These are phyloP conservation scores for Dryobota labecula DNA, from an alignment of 2,888 invertebrate genomes.

Conservation along the genomic window DNA sequence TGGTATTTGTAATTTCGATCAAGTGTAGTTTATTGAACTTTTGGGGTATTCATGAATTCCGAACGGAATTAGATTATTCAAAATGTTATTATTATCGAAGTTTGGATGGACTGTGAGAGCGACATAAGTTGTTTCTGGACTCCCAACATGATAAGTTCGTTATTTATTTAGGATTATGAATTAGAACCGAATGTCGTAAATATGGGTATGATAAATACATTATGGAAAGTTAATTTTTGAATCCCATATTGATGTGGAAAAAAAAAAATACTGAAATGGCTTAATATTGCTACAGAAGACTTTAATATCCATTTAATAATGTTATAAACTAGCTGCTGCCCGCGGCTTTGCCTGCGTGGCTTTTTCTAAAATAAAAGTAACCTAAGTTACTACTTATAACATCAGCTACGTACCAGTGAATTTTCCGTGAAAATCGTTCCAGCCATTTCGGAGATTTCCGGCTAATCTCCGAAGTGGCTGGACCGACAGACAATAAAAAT, in stretches of 20 bases:
- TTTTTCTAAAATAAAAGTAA: no score
- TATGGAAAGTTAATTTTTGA: conserved; percentile 10
- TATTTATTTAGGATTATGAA: conserved; percentile 47
- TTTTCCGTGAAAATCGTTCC: no score
- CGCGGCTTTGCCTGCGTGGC: no score
- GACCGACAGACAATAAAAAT: no score
- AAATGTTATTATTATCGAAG: conserved; percentile 48
- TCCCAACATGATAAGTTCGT: conserved; percentile 43
- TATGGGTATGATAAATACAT: conserved; percentile 28
- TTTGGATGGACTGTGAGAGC: conserved; percentile 48
- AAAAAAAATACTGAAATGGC: not conserved
- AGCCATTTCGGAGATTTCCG: no score
- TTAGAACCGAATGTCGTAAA: conserved; percentile 36
- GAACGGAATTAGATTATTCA: conserved; percentile 58
- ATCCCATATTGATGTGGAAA: conserved; percentile 1
- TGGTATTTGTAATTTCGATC: conserved; percentile 62
- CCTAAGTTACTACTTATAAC: no score
- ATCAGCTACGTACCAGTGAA: no score
- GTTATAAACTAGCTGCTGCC: no score
- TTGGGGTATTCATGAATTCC: conserved; percentile 58
- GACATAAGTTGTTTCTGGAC: conserved; percentile 27
- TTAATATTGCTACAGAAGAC: not conserved
- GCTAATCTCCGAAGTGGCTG: no score
- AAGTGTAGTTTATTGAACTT: conserved; percentile 56
- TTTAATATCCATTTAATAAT: not conserved